Evolutionary conservation across 2,797 vertebrate genomes (phyloP), one percentile per base, ranked within the genome.

Genomic region (Eurystomus glaucurus): DNA sequence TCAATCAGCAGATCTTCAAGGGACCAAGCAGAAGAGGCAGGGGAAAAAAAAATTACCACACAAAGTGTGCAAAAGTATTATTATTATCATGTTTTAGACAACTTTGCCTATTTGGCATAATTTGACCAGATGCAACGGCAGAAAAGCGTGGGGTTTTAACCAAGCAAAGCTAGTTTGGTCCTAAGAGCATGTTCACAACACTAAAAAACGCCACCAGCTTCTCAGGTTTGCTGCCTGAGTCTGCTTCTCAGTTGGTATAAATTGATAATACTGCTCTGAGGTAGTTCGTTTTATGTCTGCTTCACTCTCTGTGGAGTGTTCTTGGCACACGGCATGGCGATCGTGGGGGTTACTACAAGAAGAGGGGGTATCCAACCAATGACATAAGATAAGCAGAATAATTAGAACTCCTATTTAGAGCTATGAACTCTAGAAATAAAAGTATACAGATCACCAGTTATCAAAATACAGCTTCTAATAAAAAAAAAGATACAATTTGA

Each of bases 311-410:
- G 46, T 16, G 57, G 43, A 11, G 65, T 0, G 5, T 6, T 57
- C 66, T 23, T 2, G 0, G 43, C 62, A 58, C 11, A 26, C 8
- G 48, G 35, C 31, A 37, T 3, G 13, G 68, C 0, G 0, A n/a
- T 26, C 0, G 0, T 1, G 15, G 65, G 5, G 6, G 43, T 52
- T 54, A 60, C 66, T 43, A 60, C 37, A 9, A 0, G 9, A 88
- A 48, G 35, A 62, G 48, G 0, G 3, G 80, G 85, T 26, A 46
- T 48, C 45, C 11, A 0, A 35, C 0, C 21, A 41, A 78, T 65
- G 62, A n/a, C 11, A 8, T 37, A 23, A 74, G 74, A 74, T 50
- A 64, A 92, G 31, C 51, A 68, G n/a, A 79, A 52, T 54, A 85
- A 93, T 92, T 94, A 93, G 69, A 93, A 61, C 45, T 75, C 16